These are phyloP conservation scores for Drosophila meridiana DNA, from an alignment of 2,888 invertebrate genomes.

Conservation along the genomic window DNA sequence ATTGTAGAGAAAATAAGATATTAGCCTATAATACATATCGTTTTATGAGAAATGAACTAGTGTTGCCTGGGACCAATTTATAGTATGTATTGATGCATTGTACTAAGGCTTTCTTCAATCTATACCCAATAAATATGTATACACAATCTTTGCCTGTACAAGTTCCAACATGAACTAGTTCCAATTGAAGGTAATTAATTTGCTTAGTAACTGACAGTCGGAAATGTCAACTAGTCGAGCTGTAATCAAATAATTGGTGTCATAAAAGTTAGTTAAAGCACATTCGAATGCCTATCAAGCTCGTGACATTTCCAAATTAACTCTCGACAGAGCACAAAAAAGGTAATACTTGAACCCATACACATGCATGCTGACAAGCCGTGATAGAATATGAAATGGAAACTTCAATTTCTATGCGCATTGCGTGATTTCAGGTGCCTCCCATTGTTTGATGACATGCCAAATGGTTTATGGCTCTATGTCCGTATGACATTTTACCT, in stretches of 20 bases:
- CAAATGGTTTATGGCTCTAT: slow-evolving; percentile 56
- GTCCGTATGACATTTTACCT: slow-evolving; percentile 51
- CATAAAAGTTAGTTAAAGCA: slow-evolving; percentile 76
- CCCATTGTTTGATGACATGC: slow-evolving; percentile 71
- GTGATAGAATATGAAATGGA: slow-evolving; percentile 8
- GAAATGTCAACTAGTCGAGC: slow-evolving; percentile 22
- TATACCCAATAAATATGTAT: too few species aligned
- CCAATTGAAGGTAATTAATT: slow-evolving; percentile 30
- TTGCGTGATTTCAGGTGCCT: slow-evolving; percentile 51
- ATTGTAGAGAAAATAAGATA: too few species aligned
- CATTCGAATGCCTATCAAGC: slow-evolving; percentile 64
- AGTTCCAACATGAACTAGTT: neutral
- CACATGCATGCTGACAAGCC: neutral
- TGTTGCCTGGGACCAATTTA: neutral
- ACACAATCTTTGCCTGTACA: neutral
- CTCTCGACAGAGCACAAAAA: slow-evolving; percentile 33
- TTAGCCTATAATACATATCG: too few species aligned
- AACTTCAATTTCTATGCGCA: slow-evolving; percentile 48
- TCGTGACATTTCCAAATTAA: slow-evolving; percentile 68
- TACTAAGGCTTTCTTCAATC: too few species aligned
- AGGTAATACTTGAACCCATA: slow-evolving; percentile 25
- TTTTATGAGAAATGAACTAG: too few species aligned
- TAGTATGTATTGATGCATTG: too few species aligned
- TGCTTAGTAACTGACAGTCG: slow-evolving; percentile 13
- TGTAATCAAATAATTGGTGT: slow-evolving; percentile 67